Conservation (phyloP, 2,888 invertebrate genomes). For the Caenorhabditis sp. region DNA sequence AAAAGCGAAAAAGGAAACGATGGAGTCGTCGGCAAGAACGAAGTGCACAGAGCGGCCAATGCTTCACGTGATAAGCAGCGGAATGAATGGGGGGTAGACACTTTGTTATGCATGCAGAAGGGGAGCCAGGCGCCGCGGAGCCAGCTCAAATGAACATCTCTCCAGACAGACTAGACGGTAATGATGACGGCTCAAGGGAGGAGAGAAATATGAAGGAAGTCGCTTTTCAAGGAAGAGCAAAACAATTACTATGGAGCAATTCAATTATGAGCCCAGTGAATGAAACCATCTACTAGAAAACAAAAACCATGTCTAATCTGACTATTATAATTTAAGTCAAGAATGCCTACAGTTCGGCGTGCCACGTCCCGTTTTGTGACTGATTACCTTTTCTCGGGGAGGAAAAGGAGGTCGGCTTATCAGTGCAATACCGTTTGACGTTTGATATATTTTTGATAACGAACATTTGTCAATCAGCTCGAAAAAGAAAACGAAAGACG, state of each 20-base stretch:
- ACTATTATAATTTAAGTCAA: too few relatives aligned
- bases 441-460: slow-evolving; percentile 23
- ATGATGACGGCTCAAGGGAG: slow-evolving; percentile 3
- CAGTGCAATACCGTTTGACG: slow-evolving; percentile 27
- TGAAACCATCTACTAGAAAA: background rate
- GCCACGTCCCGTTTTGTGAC: slow-evolving; percentile 31
- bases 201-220: background rate
- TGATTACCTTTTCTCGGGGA: slow-evolving; percentile 17
- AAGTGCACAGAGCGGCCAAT: slow-evolving; percentile 12
- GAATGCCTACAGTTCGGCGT: slow-evolving; percentile 10
- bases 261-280: background rate
- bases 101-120: slow-evolving; percentile 39
- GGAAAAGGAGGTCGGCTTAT: slow-evolving; percentile 6
- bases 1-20: background rate
- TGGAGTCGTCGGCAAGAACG: background rate
- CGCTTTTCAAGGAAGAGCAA: background rate
- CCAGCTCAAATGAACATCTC: slow-evolving; percentile 17
- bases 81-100: background rate
- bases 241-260: slow-evolving; percentile 16
- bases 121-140: slow-evolving; percentile 1
- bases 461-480: slow-evolving; percentile 13
- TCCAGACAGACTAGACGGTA: slow-evolving; percentile 17
- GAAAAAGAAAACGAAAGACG: slow-evolving; percentile 18
- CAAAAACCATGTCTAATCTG: slow-evolving; percentile 8
- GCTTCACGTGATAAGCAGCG: slow-evolving; percentile 40